A percentile compares a stretch with the other conserved stretches of the same genome.
phyloP scores from a whole-genome alignment of 2,113 vertebrate species.

The Sylvia atricapilla region DNA sequence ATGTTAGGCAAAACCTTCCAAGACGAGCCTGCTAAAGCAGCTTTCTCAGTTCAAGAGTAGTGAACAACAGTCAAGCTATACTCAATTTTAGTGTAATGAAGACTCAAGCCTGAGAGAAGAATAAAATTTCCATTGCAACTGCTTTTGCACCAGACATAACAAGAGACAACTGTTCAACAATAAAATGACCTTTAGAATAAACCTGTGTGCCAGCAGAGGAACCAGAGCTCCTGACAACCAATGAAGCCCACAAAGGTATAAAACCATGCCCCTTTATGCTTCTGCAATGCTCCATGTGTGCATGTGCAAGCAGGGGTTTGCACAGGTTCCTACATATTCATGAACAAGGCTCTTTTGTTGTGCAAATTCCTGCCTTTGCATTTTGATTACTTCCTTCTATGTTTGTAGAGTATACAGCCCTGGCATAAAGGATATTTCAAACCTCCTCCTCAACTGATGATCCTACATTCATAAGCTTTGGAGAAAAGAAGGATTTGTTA shows the following conservation, averaged over 20 bases:
- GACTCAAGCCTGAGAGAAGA: not conserved
- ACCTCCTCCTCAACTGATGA: not conserved
- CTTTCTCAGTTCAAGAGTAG: not conserved
- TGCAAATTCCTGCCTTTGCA: not conserved
- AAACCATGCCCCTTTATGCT: not conserved
- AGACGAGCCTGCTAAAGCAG: not conserved
- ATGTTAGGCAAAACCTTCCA: not conserved
- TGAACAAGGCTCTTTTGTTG: not conserved
- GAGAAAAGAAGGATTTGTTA: not conserved
- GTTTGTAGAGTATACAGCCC: not conserved
- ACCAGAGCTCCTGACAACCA: not conserved
- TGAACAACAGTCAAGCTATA: not conserved
- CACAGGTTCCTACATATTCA: not conserved
- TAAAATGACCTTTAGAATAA: not conserved
- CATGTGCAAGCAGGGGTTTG: not conserved
- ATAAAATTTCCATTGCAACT: not conserved
- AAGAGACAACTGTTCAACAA: not conserved
- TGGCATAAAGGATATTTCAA: not conserved
- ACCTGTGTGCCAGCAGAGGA: not conserved
- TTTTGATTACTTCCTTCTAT: conserved; percentile 19
- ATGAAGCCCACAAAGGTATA: not conserved
- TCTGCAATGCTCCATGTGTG: not conserved
- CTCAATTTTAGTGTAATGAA: not conserved
- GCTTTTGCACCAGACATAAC: not conserved
- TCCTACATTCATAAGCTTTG: not conserved